Conservation (phyloP, 2,888 invertebrate species). For the Drosophila ezoana region DNA sequence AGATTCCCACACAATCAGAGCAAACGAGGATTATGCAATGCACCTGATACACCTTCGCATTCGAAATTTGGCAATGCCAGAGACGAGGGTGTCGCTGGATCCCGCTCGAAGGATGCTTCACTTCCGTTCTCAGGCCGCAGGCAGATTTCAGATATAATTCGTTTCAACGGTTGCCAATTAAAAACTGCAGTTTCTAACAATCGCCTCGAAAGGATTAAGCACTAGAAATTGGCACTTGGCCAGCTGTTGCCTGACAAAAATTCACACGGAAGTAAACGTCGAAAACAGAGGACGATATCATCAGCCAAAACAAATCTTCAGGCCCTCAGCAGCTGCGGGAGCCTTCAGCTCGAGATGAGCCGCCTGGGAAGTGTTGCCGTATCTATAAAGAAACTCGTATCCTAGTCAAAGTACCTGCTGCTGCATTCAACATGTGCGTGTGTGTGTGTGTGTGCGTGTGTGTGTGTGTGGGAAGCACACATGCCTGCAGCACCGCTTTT, state of each 20-base stretch:
- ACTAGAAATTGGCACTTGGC: slow-evolving; percentile 43
- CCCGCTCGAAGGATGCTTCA: slow-evolving; percentile 29
- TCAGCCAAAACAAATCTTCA: slow-evolving; percentile 40
- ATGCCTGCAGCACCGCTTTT: slow-evolving; percentile 29
- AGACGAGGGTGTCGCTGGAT: slow-evolving; percentile 39
- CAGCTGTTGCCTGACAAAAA: slow-evolving; percentile 52
- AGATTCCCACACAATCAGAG: slow-evolving; percentile 58
- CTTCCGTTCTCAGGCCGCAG: slow-evolving; percentile 47
- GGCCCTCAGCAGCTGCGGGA: slow-evolving; percentile 40
- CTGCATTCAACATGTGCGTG: slow-evolving; percentile 26
- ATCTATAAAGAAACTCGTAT: slow-evolving; percentile 13
- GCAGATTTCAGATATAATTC: slow-evolving; percentile 31
- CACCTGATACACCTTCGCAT: slow-evolving; percentile 69
- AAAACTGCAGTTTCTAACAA: slow-evolving; percentile 61
- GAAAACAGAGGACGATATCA: slow-evolving; percentile 8
- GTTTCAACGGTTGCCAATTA: slow-evolving; percentile 57
- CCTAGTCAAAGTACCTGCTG: slow-evolving; percentile 56
- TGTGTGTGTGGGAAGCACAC: slow-evolving; percentile 60
- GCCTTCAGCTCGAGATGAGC: slow-evolving; percentile 11
- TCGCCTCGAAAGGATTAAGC: slow-evolving; percentile 61
- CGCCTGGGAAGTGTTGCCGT: slow-evolving; percentile 37
- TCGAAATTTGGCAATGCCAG: slow-evolving; percentile 24
- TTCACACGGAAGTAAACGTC: slow-evolving; percentile 57
- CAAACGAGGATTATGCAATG: slow-evolving; percentile 65
- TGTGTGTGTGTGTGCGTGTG: slow-evolving; percentile 20